phyloP scores from a whole-genome alignment of 2,797 vertebrate species.

The Cynopterus sphinx region DNA sequence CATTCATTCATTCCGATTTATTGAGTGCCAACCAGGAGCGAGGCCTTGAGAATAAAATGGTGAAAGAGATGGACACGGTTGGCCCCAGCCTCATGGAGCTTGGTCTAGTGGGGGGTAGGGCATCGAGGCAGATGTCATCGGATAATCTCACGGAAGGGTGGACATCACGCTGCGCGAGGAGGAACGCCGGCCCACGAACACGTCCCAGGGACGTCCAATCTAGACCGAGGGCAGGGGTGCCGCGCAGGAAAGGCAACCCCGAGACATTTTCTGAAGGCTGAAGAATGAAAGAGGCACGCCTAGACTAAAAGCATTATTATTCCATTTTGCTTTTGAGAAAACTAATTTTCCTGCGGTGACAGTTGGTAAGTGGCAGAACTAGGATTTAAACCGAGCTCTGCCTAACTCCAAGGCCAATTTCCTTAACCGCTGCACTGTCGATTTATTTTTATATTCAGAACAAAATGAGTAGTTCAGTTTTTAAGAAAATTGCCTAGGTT shows the following conservation, averaged over 20 bases:
- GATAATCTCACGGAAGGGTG: neutral
- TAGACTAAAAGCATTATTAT: neutral
- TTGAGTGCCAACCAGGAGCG: neutral
- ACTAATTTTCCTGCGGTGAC: neutral
- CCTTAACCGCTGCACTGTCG: neutral
- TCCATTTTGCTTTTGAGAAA: neutral
- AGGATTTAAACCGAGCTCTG: neutral
- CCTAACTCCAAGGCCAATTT: neutral
- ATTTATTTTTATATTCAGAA: neutral
- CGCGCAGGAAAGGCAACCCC: neutral
- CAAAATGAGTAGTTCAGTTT: neutral
- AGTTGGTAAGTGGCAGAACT: neutral
- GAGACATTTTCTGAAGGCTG: neutral
- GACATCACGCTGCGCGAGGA: neutral
- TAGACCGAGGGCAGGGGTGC: neutral
- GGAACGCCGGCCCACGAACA: neutral
- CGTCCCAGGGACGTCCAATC: neutral
- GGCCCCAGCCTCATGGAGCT: neutral
- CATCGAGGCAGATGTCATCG: neutral
- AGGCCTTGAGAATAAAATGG: neutral
- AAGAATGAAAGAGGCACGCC: neutral
- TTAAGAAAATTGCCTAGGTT: neutral
- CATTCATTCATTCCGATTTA: neutral
- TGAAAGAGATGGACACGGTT: neutral
- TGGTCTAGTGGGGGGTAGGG: neutral